Evolutionary conservation across 2,797 vertebrate species (phyloP).

Genomic region (Phoeniculus purpureus): DNA sequence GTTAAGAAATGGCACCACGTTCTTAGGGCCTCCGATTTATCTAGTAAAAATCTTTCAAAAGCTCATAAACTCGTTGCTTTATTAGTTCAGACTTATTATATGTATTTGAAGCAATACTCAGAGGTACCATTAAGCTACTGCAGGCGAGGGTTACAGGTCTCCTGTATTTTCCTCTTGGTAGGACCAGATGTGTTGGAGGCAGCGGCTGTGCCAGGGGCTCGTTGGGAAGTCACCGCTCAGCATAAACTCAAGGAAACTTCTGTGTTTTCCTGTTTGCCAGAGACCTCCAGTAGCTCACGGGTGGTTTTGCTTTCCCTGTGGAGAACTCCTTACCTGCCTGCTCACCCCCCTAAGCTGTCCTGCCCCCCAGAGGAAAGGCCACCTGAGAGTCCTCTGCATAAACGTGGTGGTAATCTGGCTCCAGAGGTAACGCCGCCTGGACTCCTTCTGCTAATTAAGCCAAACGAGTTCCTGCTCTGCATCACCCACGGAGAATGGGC

Average conservation of each 20-base stretch:
- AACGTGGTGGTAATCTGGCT: not conserved
- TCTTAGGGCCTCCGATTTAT: slow-evolving; percentile 76
- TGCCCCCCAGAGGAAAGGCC: not conserved
- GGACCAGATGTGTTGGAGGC: slow-evolving; percentile 13
- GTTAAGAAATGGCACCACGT: slow-evolving; percentile 74
- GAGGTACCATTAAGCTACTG: slow-evolving; percentile 79
- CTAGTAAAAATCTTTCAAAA: slow-evolving; percentile 84
- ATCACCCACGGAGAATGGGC: not conserved
- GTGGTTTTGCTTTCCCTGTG: not conserved
- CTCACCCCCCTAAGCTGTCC: not conserved
- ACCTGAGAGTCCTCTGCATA: not conserved
- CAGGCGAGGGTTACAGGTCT: slow-evolving; percentile 52
- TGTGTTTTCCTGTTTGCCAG: accelerated
- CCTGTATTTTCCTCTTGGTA: slow-evolving; percentile 44
- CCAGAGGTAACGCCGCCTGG: not conserved
- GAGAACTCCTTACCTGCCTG: not conserved
- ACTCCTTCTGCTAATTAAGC: slow-evolving; percentile 3
- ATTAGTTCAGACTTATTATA: slow-evolving; percentile 79
- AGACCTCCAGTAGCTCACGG: accelerated
- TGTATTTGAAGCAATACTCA: slow-evolving; percentile 76
- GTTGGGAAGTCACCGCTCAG: not conserved
- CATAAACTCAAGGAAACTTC: not conserved
- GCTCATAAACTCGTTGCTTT: slow-evolving; percentile 82
- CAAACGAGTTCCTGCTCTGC: not conserved
- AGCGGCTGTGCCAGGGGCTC: accelerated